These are phyloP conservation scores for Ichneumon xanthorius DNA, from an alignment of 2,888 invertebrate genomes.

Conservation along the genomic window DNA sequence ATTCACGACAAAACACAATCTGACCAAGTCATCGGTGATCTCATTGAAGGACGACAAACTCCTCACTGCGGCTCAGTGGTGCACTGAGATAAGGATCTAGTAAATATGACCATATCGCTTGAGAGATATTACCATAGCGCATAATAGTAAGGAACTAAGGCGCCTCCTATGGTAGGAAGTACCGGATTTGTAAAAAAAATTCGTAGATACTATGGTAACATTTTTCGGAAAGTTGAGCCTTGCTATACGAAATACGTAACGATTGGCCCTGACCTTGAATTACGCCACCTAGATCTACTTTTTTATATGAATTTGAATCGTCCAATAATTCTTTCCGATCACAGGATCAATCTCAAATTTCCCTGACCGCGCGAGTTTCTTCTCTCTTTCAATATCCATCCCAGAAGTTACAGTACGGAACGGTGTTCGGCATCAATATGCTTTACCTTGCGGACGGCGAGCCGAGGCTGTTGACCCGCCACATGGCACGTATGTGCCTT, in stretches of 20 bases:
- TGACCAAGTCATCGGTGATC: not conserved
- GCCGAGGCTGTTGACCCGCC: constrained; percentile 2
- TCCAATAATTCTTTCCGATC: not conserved
- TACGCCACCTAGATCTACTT: too few relatives aligned
- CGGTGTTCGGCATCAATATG: not conserved
- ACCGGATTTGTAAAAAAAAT: too few relatives aligned
- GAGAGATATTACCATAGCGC: too few relatives aligned
- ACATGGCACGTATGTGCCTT: constrained; percentile 13
- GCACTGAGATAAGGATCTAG: too few relatives aligned
- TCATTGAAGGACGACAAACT: not conserved
- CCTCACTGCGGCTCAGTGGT: too few relatives aligned
- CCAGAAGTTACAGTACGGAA: not conserved
- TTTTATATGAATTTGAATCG: not conserved
- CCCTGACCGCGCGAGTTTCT: not conserved
- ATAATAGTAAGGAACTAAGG: too few relatives aligned
- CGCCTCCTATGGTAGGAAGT: too few relatives aligned
- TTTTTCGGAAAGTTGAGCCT: not conserved
- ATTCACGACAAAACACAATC: not conserved
- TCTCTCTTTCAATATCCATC: not conserved
- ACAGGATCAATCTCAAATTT: not conserved
- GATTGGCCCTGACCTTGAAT: not conserved
- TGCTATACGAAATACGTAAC: not conserved
- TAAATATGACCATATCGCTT: too few relatives aligned
- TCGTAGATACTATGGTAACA: too few relatives aligned
- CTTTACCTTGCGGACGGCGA: constrained; percentile 5